Base-by-base conservation (phyloP, 2,797 vertebrate species). In the Hoplostethus mediterraneus region DNA sequence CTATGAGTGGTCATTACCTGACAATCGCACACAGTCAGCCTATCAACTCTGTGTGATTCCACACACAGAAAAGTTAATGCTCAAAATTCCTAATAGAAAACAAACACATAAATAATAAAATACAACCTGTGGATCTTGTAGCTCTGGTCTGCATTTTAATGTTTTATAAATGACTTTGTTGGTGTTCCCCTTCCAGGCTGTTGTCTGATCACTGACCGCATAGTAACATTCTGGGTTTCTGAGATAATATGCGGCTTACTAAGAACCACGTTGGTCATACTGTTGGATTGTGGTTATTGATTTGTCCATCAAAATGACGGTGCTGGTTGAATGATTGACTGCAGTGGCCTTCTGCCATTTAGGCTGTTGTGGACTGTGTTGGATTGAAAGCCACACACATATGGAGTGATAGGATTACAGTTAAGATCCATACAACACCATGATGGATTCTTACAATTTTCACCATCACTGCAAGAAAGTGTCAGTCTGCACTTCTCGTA, bases 1-100 rank as follows among this genome's bases (percentile, higher is more conserved):
- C 87, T 79, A 77, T 76, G 56, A 84, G 63, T 78, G 71, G 69
- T 78, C 79, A 86, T 87, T 87, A 87, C 44, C 63, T 84, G 58
- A 51, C 55, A 40, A 80, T 87, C 75, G 84, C 62, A 77, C 54
- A 48, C 65, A 80, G 77, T 85, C 79, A 73, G 36, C 5, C 10
- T 17, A 28, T 28, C 28, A 2, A 11, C 36, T 59, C 10, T 59
- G 1, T 40, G 36, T 28, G 28, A 28, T 28, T 28, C 28, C 28
- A 2, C 28, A 28, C 28, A 28, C 2, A 28, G 28, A n/a, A 21
- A 61, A 40, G n/a, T 67, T 33, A 81, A 1, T 67, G 16, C 28
- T 11, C 42, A 62, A 58, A 56, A 11, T 28, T 16, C 49, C 3
- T 66, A 33, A 69, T 45, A 63, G 21, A 60, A 51, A 28, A 66